phyloP scores from a whole-genome alignment of 2,113 vertebrate genomes.

The Tragelaphus imberbis region DNA sequence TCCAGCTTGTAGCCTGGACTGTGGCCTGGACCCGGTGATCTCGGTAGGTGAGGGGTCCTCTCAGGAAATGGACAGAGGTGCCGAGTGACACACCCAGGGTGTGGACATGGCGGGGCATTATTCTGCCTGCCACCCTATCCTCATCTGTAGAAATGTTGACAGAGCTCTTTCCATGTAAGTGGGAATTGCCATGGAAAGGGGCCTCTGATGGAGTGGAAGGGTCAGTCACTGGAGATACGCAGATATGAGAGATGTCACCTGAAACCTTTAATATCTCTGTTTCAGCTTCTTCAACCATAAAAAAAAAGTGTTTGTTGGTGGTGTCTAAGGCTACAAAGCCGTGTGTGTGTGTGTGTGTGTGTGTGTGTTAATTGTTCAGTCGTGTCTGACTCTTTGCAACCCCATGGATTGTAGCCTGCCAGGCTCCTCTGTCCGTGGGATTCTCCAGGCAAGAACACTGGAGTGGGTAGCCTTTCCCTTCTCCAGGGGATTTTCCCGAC shows the following conservation, averaged over 20 bases:
- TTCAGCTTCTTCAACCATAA: not conserved
- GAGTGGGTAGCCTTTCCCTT: not conserved
- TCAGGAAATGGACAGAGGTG: not conserved
- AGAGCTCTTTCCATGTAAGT: not conserved
- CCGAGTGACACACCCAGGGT: not conserved
- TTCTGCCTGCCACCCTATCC: not conserved
- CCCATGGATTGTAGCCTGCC: not conserved
- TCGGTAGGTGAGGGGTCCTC: not conserved
- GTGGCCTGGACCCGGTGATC: not conserved
- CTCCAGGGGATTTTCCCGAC: not conserved
- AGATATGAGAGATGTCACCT: not conserved
- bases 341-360: not conserved
- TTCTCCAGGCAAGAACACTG: not conserved
- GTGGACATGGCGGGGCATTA: not conserved
- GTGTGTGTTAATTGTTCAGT: not conserved
- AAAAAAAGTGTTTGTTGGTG: not conserved
- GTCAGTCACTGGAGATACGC: fast-evolving
- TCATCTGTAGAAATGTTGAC: not conserved
- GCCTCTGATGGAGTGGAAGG: not conserved
- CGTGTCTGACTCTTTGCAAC: not conserved
- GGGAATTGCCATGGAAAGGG: not conserved
- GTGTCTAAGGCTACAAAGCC: not conserved
- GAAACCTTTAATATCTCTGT: not conserved
- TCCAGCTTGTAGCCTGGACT: not conserved
- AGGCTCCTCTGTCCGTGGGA: not conserved